Percentiles rank a stretch among this genome's conserved stretches.
phyloP scores from a whole-genome alignment of 2,797 vertebrate species.

The Sebastes steindachneri region DNA sequence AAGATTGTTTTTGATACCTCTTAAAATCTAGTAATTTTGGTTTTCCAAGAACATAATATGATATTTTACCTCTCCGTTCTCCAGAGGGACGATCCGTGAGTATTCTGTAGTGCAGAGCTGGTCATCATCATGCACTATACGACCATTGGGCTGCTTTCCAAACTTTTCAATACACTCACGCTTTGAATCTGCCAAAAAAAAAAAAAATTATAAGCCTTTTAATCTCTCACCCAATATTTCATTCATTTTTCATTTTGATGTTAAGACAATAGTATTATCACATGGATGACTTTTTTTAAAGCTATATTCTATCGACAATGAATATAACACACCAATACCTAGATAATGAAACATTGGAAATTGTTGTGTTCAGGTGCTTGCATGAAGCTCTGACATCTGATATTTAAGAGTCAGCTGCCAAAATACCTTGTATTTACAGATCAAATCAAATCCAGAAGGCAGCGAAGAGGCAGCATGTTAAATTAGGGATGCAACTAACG shows the following conservation, averaged over 20 bases:
- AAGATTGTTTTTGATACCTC: background rate
- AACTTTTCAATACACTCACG: slow-evolving; percentile 88
- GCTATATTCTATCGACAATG: background rate
- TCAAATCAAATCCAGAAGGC: background rate
- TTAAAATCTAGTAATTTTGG: background rate
- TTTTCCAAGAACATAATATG: background rate
- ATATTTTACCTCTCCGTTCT: slow-evolving; percentile 91
- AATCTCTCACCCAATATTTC: background rate
- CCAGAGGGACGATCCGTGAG: slow-evolving; percentile 90
- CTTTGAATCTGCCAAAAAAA: slow-evolving; percentile 84
- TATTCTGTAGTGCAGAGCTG: slow-evolving; percentile 91
- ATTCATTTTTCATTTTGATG: background rate
- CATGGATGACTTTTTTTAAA: background rate
- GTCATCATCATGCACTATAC: slow-evolving; percentile 84
- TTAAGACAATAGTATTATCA: background rate
- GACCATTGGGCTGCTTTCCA: slow-evolving; percentile 83
- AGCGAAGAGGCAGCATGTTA: background rate
- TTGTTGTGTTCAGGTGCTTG: background rate
- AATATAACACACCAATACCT: background rate
- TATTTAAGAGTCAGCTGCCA: background rate
- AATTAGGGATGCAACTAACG: background rate
- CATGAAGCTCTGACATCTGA: background rate
- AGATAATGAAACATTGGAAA: background rate
- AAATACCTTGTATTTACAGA: background rate
- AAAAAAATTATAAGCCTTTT: background rate